Conservation (phyloP, 2,888 invertebrate genomes). For the Drosophila yooni region DNA sequence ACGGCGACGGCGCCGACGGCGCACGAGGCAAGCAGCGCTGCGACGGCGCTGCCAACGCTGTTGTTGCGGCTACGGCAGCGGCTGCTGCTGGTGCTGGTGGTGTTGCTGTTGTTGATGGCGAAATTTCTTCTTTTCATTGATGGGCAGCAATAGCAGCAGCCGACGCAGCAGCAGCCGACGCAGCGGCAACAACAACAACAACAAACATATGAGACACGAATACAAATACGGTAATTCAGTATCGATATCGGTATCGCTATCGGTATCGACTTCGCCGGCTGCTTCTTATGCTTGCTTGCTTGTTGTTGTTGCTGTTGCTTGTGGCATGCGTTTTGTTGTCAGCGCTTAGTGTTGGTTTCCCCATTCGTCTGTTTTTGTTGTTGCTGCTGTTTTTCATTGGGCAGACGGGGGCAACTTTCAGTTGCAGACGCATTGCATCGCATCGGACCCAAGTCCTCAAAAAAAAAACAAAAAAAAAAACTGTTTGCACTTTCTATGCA, state of each 20-base stretch:
- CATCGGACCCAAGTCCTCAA: slow-evolving; percentile 61
- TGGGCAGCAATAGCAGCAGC: slow-evolving; percentile 42
- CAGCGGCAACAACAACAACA: not conserved
- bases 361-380: slow-evolving; percentile 63
- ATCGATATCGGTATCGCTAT: slow-evolving; percentile 40
- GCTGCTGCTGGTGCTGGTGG: slow-evolving; percentile 27
- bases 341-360: slow-evolving; percentile 53
- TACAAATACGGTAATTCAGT: slow-evolving; percentile 52
- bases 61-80: not conserved
- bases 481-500: slow-evolving; percentile 76
- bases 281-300: slow-evolving; percentile 9
- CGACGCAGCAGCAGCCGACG: slow-evolving; percentile 22
- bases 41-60: slow-evolving; percentile 22
- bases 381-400: slow-evolving; percentile 21
- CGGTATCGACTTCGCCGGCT: slow-evolving; percentile 35
- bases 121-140: slow-evolving; percentile 82
- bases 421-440: slow-evolving; percentile 49
- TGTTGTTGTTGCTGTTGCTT: slow-evolving; percentile 16
- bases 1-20: slow-evolving; percentile 63
- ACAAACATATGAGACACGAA: slow-evolving; percentile 47
- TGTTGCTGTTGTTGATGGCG: slow-evolving; percentile 39
- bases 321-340: slow-evolving; percentile 51
- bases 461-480: slow-evolving; percentile 20
- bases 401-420: slow-evolving; percentile 63
- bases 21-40: slow-evolving; percentile 53